Evolutionary conservation across 2,113 vertebrate species (phyloP).

Genomic region (Semnornis frantzii): DNA sequence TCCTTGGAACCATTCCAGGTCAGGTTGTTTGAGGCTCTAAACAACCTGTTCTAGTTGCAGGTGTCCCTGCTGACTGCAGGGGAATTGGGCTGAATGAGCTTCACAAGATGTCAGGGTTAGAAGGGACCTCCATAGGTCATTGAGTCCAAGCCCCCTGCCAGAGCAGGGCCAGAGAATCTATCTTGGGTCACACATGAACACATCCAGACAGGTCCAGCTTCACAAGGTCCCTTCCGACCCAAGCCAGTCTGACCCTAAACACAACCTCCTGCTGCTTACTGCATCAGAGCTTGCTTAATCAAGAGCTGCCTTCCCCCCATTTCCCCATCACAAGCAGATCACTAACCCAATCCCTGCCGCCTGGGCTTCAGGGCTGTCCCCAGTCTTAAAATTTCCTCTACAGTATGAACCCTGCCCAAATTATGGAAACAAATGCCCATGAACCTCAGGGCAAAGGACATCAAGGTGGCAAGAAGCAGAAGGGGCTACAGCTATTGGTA

Average conservation of each 20-base stretch:
- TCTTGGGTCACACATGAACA: too few relatives aligned
- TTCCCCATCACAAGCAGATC: background rate
- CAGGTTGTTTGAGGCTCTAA: too few relatives aligned
- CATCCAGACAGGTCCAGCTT: too few relatives aligned
- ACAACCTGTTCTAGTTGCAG: too few relatives aligned
- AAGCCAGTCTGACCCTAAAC: background rate
- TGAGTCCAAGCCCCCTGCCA: too few relatives aligned
- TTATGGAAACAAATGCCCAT: background rate
- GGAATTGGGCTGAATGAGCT: too few relatives aligned
- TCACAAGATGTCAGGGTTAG: too few relatives aligned
- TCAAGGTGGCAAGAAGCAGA: background rate
- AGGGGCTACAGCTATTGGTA: background rate
- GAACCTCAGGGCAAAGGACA: background rate
- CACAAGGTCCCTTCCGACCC: too few relatives aligned
- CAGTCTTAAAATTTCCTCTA: background rate
- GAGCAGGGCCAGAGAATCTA: too few relatives aligned
- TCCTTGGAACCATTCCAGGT: too few relatives aligned
- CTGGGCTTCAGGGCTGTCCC: background rate
- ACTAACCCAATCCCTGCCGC: background rate
- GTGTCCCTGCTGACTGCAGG: too few relatives aligned
- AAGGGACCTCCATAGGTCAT: too few relatives aligned
- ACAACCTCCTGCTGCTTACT: background rate
- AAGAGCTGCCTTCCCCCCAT: background rate
- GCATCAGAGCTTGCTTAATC: fast-evolving
- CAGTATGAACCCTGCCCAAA: background rate